Conservation (phyloP, 2,797 vertebrate species). For the Falco naumanni region DNA sequence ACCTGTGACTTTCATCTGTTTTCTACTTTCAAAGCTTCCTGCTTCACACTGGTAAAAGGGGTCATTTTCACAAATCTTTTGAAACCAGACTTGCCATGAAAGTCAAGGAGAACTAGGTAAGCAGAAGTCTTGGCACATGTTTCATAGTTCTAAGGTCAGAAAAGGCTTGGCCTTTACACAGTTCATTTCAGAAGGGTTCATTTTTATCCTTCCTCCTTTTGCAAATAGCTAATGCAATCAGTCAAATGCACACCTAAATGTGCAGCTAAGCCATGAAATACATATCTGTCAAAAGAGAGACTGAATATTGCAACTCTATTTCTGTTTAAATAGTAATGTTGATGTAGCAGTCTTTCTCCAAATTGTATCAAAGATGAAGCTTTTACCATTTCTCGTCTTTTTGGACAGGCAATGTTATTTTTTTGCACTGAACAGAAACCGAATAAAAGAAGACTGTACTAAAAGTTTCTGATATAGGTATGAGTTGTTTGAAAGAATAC, state of each 20-base stretch:
- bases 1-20: not conserved
- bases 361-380: not conserved
- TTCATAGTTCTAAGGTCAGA: not conserved
- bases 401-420: not conserved
- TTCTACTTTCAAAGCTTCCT: not conserved
- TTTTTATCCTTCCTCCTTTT: not conserved
- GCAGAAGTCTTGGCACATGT: not conserved
- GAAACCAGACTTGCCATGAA: not conserved
- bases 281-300: not conserved
- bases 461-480: not conserved
- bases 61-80: not conserved
- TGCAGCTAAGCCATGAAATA: not conserved
- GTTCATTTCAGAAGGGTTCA: not conserved
- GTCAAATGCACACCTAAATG: not conserved
- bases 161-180: not conserved
- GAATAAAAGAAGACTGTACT: not conserved
- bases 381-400: not conserved
- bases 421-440: not conserved
- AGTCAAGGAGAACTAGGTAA: not conserved
- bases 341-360: not conserved
- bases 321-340: not conserved
- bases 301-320: not conserved
- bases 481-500: not conserved
- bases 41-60: not conserved
- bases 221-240: not conserved